Evolutionary conservation across 2,888 invertebrate genomes (phyloP), one percentile per base, ranked within the genome.

Genomic region (Agrypnus murinus): DNA sequence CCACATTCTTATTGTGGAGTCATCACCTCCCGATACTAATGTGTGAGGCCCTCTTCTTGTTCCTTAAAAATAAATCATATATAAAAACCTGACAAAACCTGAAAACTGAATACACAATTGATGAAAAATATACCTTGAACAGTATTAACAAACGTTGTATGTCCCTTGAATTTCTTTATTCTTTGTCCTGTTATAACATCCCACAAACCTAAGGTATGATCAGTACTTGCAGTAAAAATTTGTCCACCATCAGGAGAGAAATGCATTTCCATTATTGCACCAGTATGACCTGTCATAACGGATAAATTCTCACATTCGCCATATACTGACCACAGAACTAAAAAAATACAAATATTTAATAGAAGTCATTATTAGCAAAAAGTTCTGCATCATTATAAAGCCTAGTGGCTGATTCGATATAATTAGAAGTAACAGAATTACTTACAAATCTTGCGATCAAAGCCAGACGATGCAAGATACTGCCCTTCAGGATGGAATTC

Each of bases 251-350:
- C 95, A 0, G 95, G 91, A 0, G 93, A 93, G 81, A 95, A 96
- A 82, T 95, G 93, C 8, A 99, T 86, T 84, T 99, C 98, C 92
- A 97, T 93, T 1, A 99, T 89, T 1, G 98, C 97, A 0, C 99
- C 99, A 0, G 94, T 95, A 86, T 99, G 99, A 0, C 98, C 98
- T 14, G 92, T 91, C 91, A 99, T 91, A 15, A 94, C 92, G 80
- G 96, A 94, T 75, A 98, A 92, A 84, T 99, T 99, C 81, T 99
- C 98, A 86, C 99, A 99, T 83, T 99, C 98, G 0, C 97, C 99
- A 81, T 97, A 98, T 0, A 98, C 97, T 84, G 94, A 95, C 99
- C 99, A 99, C 74, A 99, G 86, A 85, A 92, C 95, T 95, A 83
- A 65, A 88, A 87, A 87, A 81, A 58, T 1, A 15, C n/a, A n/a